These are phyloP conservation scores for Drosophila phalerata DNA, from an alignment of 2,888 invertebrate genomes.

Conservation along the genomic window DNA sequence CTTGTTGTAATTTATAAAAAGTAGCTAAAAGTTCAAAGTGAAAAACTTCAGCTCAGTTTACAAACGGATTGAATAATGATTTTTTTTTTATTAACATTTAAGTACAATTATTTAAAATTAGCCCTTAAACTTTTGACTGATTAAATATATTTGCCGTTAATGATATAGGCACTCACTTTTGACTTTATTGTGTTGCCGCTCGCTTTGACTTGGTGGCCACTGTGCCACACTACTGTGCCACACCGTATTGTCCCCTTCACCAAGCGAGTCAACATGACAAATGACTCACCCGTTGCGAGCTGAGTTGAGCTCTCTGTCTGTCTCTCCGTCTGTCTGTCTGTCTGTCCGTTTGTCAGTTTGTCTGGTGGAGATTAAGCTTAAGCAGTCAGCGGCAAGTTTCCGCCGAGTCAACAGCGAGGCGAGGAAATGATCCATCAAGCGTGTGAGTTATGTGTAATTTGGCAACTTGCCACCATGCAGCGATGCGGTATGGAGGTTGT, in stretches of 20 bases:
- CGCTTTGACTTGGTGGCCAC: slow-evolving; percentile 13
- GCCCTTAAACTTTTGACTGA: not conserved
- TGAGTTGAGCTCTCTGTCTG: slow-evolving; percentile 20
- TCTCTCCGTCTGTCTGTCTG: not conserved
- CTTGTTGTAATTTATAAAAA: no score
- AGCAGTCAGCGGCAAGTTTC: slow-evolving; percentile 53
- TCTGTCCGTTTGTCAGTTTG: not conserved
- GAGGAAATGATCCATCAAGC: slow-evolving; percentile 75
- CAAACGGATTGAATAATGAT: not conserved
- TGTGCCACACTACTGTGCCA: slow-evolving; percentile 23
- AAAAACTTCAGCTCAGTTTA: not conserved
- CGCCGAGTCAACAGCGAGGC: slow-evolving; percentile 51
- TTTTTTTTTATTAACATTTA: not conserved
- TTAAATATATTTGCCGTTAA: not conserved
- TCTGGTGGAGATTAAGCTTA: slow-evolving; percentile 39
- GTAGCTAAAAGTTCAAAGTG: not conserved
- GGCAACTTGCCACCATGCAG: slow-evolving; percentile 41
- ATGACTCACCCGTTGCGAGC: slow-evolving; percentile 62
- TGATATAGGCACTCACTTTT: not conserved
- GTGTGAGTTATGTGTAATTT: slow-evolving; percentile 67
- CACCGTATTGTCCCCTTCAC: slow-evolving; percentile 28
- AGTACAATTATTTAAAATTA: not conserved
- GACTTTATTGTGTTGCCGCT: not conserved
- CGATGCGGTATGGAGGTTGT: not conserved
- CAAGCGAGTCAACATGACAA: slow-evolving; percentile 55